Conservation (phyloP, 2,797 vertebrate genomes). For the Hirundo rustica region DNA sequence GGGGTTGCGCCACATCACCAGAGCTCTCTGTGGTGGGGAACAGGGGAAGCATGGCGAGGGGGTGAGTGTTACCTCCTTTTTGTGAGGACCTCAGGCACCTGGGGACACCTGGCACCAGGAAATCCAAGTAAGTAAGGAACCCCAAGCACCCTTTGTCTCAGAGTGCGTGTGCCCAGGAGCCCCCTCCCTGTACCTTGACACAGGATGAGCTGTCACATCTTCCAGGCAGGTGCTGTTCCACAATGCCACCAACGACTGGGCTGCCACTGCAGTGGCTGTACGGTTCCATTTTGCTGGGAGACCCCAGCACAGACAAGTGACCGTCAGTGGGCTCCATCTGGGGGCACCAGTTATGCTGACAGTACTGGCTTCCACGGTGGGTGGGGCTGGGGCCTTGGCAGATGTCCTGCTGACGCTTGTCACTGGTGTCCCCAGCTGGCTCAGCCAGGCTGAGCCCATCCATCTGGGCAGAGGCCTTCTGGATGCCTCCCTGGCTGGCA, state of each 20-base stretch:
- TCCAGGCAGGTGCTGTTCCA: background rate
- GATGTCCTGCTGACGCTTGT: rapidly evolving
- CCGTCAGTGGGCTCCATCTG: background rate
- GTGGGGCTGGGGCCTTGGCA: background rate
- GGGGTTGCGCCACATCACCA: background rate
- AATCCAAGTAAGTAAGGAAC: background rate
- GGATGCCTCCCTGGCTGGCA: background rate
- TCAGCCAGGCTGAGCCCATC: slow-evolving; percentile 65
- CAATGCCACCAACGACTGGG: rapidly evolving
- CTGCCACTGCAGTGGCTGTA: background rate
- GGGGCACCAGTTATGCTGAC: background rate
- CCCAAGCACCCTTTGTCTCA: background rate
- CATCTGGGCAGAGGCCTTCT: slow-evolving; percentile 57
- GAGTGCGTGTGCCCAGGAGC: background rate
- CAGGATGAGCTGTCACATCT: background rate
- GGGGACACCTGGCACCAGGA: background rate
- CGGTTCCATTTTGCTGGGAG: background rate
- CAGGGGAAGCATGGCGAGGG: background rate
- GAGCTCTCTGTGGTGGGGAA: background rate
- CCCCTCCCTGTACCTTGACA: slow-evolving; percentile 44
- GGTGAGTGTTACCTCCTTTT: background rate
- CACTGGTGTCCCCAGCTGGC: background rate
- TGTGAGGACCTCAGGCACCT: background rate
- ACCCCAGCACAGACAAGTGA: slow-evolving; percentile 49
- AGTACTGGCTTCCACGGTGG: background rate